Percentiles rank a stretch among this genome's conserved stretches.
These are phyloP conservation scores for Apaloderma vittatum DNA, from an alignment of 2,113 vertebrate genomes.

Conservation along the genomic window DNA sequence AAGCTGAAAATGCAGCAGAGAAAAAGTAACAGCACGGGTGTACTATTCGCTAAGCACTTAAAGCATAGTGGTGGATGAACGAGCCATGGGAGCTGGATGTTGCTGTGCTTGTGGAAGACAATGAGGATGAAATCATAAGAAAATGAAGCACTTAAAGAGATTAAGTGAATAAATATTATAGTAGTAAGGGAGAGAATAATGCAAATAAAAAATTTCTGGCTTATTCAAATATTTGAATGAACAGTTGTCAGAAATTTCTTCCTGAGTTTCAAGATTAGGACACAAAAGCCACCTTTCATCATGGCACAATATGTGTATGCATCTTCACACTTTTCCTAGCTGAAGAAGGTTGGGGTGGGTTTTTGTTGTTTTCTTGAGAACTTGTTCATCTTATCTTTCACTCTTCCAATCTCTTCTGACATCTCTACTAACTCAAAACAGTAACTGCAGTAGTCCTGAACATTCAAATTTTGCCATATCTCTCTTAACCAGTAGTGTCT, in stretches of 20 bases:
- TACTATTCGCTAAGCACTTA: background rate
- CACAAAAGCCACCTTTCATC: background rate
- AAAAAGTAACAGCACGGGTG: background rate
- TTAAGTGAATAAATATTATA: background rate
- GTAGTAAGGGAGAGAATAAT: background rate
- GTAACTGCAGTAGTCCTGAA: background rate
- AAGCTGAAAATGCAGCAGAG: slow-evolving; percentile 9
- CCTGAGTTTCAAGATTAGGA: background rate
- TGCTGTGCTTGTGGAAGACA: background rate
- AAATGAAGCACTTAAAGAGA: background rate
- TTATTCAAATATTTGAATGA: background rate
- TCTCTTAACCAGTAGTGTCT: background rate
- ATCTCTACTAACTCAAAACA: background rate
- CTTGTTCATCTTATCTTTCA: background rate
- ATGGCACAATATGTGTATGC: fast-evolving
- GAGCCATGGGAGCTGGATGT: background rate
- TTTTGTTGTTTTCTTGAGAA: background rate
- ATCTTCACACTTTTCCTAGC: background rate
- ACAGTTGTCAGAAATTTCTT: background rate
- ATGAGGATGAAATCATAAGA: background rate
- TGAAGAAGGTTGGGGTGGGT: background rate
- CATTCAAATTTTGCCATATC: background rate
- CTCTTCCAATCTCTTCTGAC: background rate
- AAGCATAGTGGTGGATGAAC: background rate
- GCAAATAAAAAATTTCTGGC: background rate